A percentile compares a stretch with the other conserved stretches of the same genome.
Evolutionary conservation across 1,140 invertebrate species (phyloP).

Genomic region (Lordiphosa clarofinis): DNA sequence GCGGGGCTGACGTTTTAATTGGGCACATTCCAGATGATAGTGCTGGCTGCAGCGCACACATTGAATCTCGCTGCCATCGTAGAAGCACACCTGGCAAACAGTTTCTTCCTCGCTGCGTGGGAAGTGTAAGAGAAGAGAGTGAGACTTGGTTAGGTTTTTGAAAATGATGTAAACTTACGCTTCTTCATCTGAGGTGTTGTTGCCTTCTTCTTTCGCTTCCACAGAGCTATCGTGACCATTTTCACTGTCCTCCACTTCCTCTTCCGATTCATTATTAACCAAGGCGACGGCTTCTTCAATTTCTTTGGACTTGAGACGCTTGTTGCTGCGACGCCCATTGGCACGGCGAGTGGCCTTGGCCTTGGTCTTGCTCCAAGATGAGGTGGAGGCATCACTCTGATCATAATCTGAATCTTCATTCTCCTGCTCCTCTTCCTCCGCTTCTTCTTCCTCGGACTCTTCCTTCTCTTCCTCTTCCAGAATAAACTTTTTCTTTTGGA

Average conservation of each 20-base stretch:
- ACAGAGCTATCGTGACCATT: slow-evolving; percentile 82
- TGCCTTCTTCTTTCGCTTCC: slow-evolving; percentile 92
- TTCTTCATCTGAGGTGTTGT: slow-evolving; percentile 82
- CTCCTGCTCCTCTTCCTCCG: slow-evolving; percentile 36
- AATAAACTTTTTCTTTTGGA: slow-evolving; percentile 55
- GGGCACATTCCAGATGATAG: slow-evolving; percentile 67
- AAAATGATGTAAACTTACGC: slow-evolving; percentile 27
- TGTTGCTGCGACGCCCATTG: slow-evolving; percentile 18
- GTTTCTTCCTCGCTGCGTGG: slow-evolving; percentile 51
- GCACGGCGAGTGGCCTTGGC: slow-evolving; percentile 27
- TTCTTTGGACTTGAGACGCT: slow-evolving; percentile 49
- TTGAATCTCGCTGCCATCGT: slow-evolving; percentile 65
- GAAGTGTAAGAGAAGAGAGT: background rate
- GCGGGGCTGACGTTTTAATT: slow-evolving; percentile 57
- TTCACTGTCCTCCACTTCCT: slow-evolving; percentile 44
- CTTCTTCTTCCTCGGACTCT: slow-evolving; percentile 65
- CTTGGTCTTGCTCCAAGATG: slow-evolving; percentile 23
- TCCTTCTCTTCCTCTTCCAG: slow-evolving; percentile 55
- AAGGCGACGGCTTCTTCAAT: slow-evolving; percentile 37
- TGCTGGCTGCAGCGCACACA: slow-evolving; percentile 52
- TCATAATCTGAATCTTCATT: slow-evolving; percentile 4
- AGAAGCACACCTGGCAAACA: slow-evolving; percentile 58
- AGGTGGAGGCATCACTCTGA: slow-evolving; percentile 25
- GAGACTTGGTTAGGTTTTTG: background rate
- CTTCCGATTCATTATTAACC: slow-evolving; percentile 76